A percentile compares a stretch with the other conserved stretches of the same genome.
Conservation (phyloP, 2,113 vertebrate genomes). For the Colius striatus region DNA sequence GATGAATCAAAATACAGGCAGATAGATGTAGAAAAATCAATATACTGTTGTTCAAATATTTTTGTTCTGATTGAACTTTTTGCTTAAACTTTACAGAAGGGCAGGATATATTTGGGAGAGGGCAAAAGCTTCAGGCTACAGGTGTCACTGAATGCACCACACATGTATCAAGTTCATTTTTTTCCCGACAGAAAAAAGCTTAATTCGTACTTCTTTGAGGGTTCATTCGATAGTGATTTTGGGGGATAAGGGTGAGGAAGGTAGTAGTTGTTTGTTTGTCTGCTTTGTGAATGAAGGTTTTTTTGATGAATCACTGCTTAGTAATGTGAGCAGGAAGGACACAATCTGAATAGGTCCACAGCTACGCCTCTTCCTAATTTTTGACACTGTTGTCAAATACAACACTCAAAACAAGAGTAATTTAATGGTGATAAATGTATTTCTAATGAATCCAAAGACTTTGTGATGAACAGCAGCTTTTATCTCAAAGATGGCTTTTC, state of each 20-base stretch:
- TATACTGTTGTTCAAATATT: background rate
- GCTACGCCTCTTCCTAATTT: background rate
- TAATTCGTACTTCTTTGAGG: background rate
- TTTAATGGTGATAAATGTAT: background rate
- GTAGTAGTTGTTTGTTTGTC: background rate
- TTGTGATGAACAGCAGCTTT: background rate
- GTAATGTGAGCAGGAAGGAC: background rate
- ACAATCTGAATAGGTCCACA: background rate
- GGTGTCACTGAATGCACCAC: fast-evolving
- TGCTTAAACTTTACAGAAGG: background rate
- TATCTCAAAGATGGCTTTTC: background rate
- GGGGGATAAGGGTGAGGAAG: too few relatives aligned
- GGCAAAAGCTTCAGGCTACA: background rate
- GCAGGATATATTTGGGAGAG: background rate
- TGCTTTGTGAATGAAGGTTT: background rate
- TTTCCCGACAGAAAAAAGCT: background rate
- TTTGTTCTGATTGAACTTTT: background rate
- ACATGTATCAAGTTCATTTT: background rate
- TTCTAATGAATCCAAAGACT: background rate
- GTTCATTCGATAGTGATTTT: background rate
- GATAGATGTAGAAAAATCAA: background rate
- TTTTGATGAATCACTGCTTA: background rate
- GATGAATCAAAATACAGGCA: background rate
- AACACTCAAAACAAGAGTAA: background rate
- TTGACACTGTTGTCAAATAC: background rate